Evolutionary conservation across 2,888 invertebrate genomes (phyloP).

Genomic region (Urechis unicinctus): DNA sequence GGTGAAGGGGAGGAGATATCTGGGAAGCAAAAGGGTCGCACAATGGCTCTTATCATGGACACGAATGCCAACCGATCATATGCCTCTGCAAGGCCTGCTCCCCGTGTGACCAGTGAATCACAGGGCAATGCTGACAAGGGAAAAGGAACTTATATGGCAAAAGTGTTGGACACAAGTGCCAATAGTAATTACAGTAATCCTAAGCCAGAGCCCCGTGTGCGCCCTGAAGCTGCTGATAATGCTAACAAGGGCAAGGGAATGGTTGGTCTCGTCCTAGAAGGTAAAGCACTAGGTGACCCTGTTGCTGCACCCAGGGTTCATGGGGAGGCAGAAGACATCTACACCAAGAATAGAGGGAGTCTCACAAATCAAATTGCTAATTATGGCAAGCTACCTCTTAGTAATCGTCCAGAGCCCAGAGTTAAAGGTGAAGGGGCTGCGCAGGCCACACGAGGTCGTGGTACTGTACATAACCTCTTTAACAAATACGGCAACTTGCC

Average conservation of each 20-base stretch:
- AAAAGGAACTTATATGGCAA: conserved; percentile 8
- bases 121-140: conserved; percentile 8
- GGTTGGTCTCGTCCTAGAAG: not conserved
- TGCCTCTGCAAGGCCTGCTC: conserved; percentile 1
- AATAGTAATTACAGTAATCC: not conserved
- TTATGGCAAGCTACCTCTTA: conserved; percentile 11
- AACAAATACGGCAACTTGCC: conserved; percentile 7
- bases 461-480: conserved; percentile 7
- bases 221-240: conserved; percentile 3
- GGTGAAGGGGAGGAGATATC: not conserved
- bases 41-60: conserved; percentile 6
- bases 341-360: conserved; percentile 11
- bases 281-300: not conserved
- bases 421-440: conserved; percentile 11
- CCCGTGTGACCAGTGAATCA: conserved; percentile 7
- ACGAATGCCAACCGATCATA: conserved; percentile 7
- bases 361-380: conserved; percentile 6
- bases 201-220: conserved; percentile 9
- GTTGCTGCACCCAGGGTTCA: conserved; percentile 9
- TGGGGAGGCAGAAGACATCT: conserved; percentile 14
- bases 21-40: not conserved
- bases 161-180: not conserved
- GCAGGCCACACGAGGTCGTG: conserved; percentile 6
- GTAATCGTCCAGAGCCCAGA: conserved; percentile 6
- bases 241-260: conserved; percentile 7